Evolutionary conservation across 2,797 vertebrate species (phyloP).

Genomic region (Clarias fuscus): DNA sequence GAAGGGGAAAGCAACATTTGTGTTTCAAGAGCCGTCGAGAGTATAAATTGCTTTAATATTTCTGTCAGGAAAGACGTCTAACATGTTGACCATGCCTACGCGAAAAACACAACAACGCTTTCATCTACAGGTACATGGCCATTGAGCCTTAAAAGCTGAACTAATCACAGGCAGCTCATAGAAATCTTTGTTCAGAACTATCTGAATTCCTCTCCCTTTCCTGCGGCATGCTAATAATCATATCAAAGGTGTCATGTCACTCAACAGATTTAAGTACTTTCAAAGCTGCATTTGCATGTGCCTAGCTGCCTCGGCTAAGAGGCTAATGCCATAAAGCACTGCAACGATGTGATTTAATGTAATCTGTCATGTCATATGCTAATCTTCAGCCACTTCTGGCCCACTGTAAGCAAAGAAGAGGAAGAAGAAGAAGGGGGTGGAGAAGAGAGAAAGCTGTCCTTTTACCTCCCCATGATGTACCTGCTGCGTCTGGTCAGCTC

Average conservation of each 20-base stretch:
- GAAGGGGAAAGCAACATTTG: neutral
- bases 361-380: constrained; percentile 99
- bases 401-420: constrained; percentile 72
- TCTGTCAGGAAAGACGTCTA: neutral
- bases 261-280: constrained; percentile 98
- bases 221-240: constrained; percentile 95
- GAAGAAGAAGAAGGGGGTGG: constrained; percentile 17
- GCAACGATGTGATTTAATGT: constrained; percentile 97
- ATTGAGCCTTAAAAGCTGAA: constrained; percentile 1
- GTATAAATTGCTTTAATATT: neutral
- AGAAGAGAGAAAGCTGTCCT: constrained; percentile 49
- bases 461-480: constrained; percentile 81
- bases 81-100: neutral
- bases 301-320: constrained; percentile 92
- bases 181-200: constrained; percentile 85
- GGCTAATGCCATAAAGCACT: constrained; percentile 97
- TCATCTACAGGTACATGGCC: neutral
- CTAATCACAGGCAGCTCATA: constrained; percentile 35
- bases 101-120: neutral
- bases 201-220: constrained; percentile 88
- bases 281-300: constrained; percentile 94
- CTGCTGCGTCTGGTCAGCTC: constrained; percentile 82
- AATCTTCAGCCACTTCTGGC: constrained; percentile 95
- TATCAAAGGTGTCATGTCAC: constrained; percentile 98
- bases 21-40: neutral